Base-by-base conservation (phyloP, 2,888 invertebrate genomes). In the Drosophila greeni region DNA sequence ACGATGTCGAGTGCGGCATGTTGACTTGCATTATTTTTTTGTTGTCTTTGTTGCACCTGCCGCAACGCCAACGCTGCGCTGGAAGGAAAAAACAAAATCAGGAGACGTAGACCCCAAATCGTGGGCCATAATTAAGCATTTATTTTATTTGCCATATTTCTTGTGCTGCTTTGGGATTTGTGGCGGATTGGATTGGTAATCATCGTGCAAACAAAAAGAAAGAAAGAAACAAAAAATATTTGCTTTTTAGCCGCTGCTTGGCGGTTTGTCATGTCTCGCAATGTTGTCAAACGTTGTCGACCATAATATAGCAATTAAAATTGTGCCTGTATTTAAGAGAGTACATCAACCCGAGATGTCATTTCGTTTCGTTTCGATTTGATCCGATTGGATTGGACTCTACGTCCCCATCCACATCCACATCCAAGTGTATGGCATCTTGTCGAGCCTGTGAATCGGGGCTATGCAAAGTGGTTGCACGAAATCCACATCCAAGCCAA, bases 91-190 rank as follows among this genome's bases (percentile, higher is more conserved):
- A 26, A 33, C 34, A 43, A 29, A 48, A 58, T 34, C 43, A 48
- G 53, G 53, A 65, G 40, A 55, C 49, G 43, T 54, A 66, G 55
- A 67, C 64, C 66, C 66, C 61, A 39, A 73, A 52, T 56, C 69
- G 60, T 71, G 62, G 66, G 70, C 75, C 73, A 77, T 82, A 83
- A 85, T 85, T 85, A 85, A 83, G 77, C 85, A 83, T 75, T 85
- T 82, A 85, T 82, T 83, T 84, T 81, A 80, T 84, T 84, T 82
- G 84, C 82, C 81, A 77, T 82, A 84, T 82, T 84, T 84, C 62
- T 72, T 73, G 60, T 48, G 61, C 64, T 75, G 74, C 81, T 37
- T 23, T 49, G 53, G 36, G 47, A 47, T 52, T 67, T 78, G 77
- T 61, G 53, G 65, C 68, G 71, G 76, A 73, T 75, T 73, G 72